phyloP scores from a whole-genome alignment of 2,113 vertebrate genomes.

The Proterorhinus semilunaris region DNA sequence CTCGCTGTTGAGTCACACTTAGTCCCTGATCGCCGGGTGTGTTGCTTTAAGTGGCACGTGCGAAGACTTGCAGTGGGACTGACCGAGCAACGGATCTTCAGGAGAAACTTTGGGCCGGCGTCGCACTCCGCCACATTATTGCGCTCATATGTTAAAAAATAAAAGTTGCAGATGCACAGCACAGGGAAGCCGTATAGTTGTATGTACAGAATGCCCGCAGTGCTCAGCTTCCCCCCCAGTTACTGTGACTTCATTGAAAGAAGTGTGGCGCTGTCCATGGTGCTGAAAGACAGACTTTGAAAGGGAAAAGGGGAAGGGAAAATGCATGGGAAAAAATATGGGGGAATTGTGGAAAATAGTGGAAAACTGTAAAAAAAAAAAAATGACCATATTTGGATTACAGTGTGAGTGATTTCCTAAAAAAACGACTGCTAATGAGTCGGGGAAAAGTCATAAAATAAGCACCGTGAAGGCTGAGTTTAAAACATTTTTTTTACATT shows the following conservation, averaged over 20 bases:
- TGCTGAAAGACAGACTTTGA: too few species aligned
- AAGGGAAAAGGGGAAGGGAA: not conserved
- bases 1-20: constrained; percentile 26
- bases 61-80: constrained; percentile 16
- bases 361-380: too few species aligned
- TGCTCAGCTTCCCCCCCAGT: too few species aligned
- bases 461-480: too few species aligned
- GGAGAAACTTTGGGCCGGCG: constrained; percentile 29
- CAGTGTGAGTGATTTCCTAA: too few species aligned
- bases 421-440: too few species aligned
- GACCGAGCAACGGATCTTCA: constrained; percentile 28
- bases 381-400: too few species aligned
- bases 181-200: not conserved
- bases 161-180: too few species aligned
- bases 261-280: too few species aligned
- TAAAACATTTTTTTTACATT: too few species aligned
- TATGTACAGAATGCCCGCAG: not conserved
- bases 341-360: not conserved
- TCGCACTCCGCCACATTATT: constrained; percentile 18
- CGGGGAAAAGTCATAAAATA: too few species aligned
- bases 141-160: not conserved
- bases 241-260: too few species aligned
- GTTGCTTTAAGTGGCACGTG: constrained; percentile 20
- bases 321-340: not conserved
- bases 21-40: constrained; percentile 5